Base-by-base conservation (phyloP, 1,140 invertebrate genomes). In the Zaprionus inermis region DNA sequence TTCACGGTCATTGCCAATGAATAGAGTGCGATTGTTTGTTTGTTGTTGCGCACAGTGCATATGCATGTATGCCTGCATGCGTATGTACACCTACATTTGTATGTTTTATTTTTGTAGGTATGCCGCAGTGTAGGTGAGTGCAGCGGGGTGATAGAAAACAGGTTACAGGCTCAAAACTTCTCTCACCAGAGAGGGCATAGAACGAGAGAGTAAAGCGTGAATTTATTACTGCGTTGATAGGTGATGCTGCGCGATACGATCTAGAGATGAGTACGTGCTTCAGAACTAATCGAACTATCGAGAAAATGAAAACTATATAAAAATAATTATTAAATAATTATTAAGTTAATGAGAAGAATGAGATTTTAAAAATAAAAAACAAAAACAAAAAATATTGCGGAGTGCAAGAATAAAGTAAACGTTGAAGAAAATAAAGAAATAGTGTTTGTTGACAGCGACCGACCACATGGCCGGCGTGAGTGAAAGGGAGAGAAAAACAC, bases 1-100 rank as follows among this genome's bases (percentile, higher is more conserved):
- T 86, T 86, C 83, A 86, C 74, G 84, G 83, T 86, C 83, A 88
- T 68, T 86, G 84, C 64, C 79, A 88, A 70, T 78, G 83, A 85
- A 76, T 86, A 79, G 59, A 59, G 52, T 56, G 71, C 73, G 73
- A 76, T 22, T 54, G 22, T 16, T 28, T 54, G 51, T 24, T 14
- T 28, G 73, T 76, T 66, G 63, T 63, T 56, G 61, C 61, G 60
- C 55, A 56, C 20, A 55, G 41, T 70, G 58, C 65, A 73, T 20
- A 5, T 22, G 18, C 12, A 61, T 28, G 24, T 5, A 28, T 28
- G 24, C 24, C 3, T 28, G 24, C 3, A 32, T 18, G 18, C 5
- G 16, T 20, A 20, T 10, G 10, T 32, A 32, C 10, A 32, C 30
- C 11, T 32, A 16, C 16, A 38, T 54, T 14, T 67, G 51, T 57